These are phyloP conservation scores for Labeo catla DNA, from an alignment of 2,113 vertebrate genomes.

Conservation along the genomic window DNA sequence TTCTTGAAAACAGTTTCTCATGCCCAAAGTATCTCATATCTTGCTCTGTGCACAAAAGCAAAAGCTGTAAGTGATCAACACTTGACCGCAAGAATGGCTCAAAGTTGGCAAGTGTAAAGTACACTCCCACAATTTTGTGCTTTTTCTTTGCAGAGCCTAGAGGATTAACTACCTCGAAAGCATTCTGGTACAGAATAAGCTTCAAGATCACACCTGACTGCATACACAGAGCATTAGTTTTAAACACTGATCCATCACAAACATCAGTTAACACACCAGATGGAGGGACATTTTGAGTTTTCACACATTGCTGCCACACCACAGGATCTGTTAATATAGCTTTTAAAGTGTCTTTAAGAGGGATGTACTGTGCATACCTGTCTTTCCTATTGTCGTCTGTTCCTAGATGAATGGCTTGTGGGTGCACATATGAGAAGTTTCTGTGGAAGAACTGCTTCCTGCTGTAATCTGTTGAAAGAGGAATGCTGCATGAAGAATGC, in stretches of 20 bases:
- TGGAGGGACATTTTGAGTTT: not conserved
- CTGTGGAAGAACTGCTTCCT: not conserved
- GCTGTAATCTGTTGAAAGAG: not conserved
- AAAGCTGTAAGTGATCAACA: not conserved
- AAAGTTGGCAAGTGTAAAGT: too few relatives aligned
- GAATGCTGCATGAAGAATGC: slow-evolving; percentile 9
- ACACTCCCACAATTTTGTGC: not conserved
- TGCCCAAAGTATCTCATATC: not conserved
- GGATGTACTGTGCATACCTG: slow-evolving; percentile 4
- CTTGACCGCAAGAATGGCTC: too few relatives aligned
- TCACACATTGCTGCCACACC: slow-evolving; percentile 2
- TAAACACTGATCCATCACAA: not conserved
- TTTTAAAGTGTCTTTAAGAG: not conserved
- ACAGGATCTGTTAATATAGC: not conserved
- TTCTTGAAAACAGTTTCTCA: not conserved
- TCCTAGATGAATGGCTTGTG: not conserved
- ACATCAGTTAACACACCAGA: not conserved
- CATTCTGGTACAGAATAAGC: slow-evolving; percentile 6
- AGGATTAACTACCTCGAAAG: not conserved
- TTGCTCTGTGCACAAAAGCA: not conserved
- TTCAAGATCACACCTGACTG: not conserved
- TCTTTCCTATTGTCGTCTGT: not conserved
- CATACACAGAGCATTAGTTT: not conserved
- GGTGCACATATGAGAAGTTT: not conserved
- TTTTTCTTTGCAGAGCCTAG: not conserved